These are phyloP conservation scores for Macrostomum lignano DNA, from an alignment of 1,140 invertebrate species.

Conservation along the genomic window DNA sequence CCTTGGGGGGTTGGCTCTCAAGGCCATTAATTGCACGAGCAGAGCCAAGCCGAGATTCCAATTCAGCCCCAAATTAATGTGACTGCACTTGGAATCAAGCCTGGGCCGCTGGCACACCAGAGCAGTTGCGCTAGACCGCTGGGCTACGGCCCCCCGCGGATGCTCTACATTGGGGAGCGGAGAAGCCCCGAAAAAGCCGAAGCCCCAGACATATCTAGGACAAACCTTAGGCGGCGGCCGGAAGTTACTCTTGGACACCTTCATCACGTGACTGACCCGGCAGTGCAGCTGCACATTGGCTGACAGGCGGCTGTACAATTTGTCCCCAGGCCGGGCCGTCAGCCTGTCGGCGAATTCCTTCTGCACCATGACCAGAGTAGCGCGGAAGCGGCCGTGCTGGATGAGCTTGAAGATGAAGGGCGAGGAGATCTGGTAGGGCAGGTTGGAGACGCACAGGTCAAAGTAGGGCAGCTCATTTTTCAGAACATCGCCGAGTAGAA, in stretches of 20 bases:
- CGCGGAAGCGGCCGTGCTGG: conserved; percentile 57
- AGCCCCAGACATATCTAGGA: no score
- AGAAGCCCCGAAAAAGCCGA: no score
- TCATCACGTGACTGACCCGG: conserved; percentile 80
- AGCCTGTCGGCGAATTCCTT: conserved; percentile 85
- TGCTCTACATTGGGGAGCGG: no score
- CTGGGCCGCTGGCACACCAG: no score
- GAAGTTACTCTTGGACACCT: conserved; percentile 64
- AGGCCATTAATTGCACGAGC: no score
- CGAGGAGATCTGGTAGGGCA: conserved; percentile 90
- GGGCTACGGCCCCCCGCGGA: no score
- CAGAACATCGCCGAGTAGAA: conserved; percentile 70
- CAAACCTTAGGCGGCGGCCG: no score
- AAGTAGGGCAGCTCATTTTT: conserved; percentile 78
- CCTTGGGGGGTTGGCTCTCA: no score
- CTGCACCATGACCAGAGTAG: conserved; percentile 94
- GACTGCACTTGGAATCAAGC: no score
- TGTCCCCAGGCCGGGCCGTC: conserved; percentile 82
- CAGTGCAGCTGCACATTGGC: conserved; percentile 83
- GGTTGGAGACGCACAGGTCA: conserved; percentile 94
- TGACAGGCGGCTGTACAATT: conserved; percentile 77
- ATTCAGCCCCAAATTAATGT: no score
- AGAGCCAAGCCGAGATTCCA: no score
- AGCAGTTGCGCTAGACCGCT: no score
- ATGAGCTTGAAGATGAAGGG: conserved; percentile 85